Base-by-base conservation (phyloP, 2,888 invertebrate genomes). In the Eilema griseolum region DNA sequence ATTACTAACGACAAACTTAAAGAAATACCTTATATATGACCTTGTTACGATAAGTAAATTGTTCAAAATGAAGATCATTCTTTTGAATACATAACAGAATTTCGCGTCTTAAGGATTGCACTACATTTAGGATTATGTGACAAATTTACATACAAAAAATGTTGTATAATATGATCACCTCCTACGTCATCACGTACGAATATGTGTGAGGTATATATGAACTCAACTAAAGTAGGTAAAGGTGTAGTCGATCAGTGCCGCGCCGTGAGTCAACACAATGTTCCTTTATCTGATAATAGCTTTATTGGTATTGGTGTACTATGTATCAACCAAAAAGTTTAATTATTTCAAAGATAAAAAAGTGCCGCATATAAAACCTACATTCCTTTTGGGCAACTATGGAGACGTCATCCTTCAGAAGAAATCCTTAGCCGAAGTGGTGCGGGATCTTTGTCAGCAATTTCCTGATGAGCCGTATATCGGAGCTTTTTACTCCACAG, bases 401-500 rank as follows among this genome's bases (percentile, higher is more conserved):
- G 79, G 75, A 3, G 77, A 85, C n/a, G 11, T 37, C 5, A 33
- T 67, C 24, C 61, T 71, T 52, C 59, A 24, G 26, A 86, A 77
- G 68, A 78, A 81, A 56, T 69, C 59, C 23, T 12, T 81, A 0
- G 71, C 74, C 0, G 57, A 78, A 14, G 70, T 81, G 0, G 69
- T 83, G 0, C 74, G 77, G 41, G 80, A 83, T 3, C 82, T 89
- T 11, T 89, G 88, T 70, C 69, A 78, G 23, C 63, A 83, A 66
- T 88, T 86, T 33, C 84, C 85, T 0, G 70, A 86, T 4, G 88
- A 85, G 26, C 85, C 85, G 0, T 83, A 84, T 23, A 67, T 91
- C 7, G 90, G 90, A 23, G 84, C 83, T 0, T 90, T 77, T 64
- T 86, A 80, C 61, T 86, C 85, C 0, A 88, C 88, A 0, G 85